Evolutionary conservation across 2,797 vertebrate species (phyloP).

Genomic region (Epinephelus awoara): DNA sequence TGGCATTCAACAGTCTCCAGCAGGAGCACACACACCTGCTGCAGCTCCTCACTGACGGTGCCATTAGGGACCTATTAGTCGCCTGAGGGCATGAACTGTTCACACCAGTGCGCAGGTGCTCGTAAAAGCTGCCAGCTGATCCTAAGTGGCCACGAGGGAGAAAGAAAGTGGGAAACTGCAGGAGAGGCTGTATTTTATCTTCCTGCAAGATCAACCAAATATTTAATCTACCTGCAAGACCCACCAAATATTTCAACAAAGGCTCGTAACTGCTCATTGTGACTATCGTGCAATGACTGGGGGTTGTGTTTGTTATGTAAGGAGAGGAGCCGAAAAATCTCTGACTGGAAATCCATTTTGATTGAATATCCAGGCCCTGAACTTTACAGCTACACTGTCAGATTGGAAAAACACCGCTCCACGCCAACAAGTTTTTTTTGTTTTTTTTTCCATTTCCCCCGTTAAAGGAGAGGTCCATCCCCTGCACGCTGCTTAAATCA

Average conservation of each 20-base stretch:
- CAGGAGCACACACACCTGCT: conserved; percentile 51
- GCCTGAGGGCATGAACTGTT: conserved; percentile 43
- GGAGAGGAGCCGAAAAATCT: conserved; percentile 50
- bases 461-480: conserved; percentile 66
- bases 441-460: conserved; percentile 61
- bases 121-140: conserved; percentile 57
- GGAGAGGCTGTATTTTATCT: conserved; percentile 27
- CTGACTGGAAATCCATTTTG: conserved; percentile 68
- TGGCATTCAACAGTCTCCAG: neutral
- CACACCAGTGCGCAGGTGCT: conserved; percentile 46
- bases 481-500: conserved; percentile 47
- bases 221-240: conserved; percentile 33
- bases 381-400: conserved; percentile 77
- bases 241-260: conserved; percentile 21
- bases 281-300: conserved; percentile 26
- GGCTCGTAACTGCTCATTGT: conserved; percentile 11
- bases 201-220: conserved; percentile 17
- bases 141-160: conserved; percentile 34
- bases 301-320: conserved; percentile 74
- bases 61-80: conserved; percentile 10
- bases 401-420: conserved; percentile 76
- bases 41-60: neutral
- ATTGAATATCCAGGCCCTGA: conserved; percentile 72
- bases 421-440: conserved; percentile 64
- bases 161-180: conserved; percentile 43